Conservation (phyloP, 2,797 vertebrate species). For the Chaunax sp. region DNA sequence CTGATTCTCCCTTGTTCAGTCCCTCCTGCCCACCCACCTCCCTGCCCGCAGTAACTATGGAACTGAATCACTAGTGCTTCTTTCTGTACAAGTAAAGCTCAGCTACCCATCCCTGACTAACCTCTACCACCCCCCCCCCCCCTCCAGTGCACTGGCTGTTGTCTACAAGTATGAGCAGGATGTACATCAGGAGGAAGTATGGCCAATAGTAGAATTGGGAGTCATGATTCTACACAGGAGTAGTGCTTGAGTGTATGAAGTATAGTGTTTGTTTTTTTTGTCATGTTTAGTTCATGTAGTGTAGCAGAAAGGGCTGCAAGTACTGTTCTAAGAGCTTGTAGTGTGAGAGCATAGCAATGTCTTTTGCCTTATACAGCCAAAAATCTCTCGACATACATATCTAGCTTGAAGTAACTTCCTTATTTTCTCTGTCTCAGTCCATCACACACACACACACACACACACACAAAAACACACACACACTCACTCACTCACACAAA, state of each 20-base stretch:
- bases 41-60: conserved; percentile 59
- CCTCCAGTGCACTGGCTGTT: conserved; percentile 51
- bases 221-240: conserved; percentile 27
- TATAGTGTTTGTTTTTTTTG: conserved; percentile 1
- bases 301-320: conserved; percentile 40
- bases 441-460: conserved; percentile 14
- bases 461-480: conserved; percentile 20
- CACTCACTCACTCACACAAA: conserved; percentile 43
- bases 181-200: conserved; percentile 26
- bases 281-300: conserved; percentile 51
- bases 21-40: conserved; percentile 29
- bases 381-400: conserved; percentile 44
- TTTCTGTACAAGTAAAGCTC: conserved; percentile 78
- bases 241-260: conserved; percentile 27
- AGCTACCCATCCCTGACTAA: conserved; percentile 48
- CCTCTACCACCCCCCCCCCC: conserved; percentile 18
- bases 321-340: conserved; percentile 54
- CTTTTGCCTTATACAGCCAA: conserved; percentile 66
- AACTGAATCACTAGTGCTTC: conserved; percentile 68
- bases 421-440: conserved; percentile 20
- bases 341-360: conserved; percentile 65
- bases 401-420: conserved; percentile 39
- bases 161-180: conserved; percentile 48
- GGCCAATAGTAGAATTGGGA: conserved; percentile 47
- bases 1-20: conserved; percentile 57